Conservation (phyloP, 2,888 invertebrate species). For the Saturnia japonica region DNA sequence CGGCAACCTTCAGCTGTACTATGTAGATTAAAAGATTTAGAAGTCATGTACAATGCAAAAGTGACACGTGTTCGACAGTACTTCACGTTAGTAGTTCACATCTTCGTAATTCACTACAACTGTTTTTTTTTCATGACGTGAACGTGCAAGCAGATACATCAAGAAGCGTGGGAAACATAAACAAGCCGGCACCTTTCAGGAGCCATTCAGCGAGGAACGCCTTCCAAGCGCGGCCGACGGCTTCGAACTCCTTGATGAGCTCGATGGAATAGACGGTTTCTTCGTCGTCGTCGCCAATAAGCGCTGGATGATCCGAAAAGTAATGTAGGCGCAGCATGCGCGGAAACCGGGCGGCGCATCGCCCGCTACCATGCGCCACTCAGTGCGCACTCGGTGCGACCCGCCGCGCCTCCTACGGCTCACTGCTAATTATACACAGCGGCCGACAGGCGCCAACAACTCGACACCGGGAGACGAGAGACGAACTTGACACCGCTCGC, state of each 20-base stretch:
- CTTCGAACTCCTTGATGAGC: conserved; percentile 94
- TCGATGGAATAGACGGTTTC: conserved; percentile 88
- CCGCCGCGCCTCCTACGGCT: conserved; percentile 78
- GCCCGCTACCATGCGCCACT: conserved; percentile 57
- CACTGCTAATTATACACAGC: conserved; percentile 75
- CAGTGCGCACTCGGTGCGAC: conserved; percentile 74
- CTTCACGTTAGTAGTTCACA: not conserved
- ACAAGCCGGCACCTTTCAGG: conserved; percentile 72
- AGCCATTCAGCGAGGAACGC: conserved; percentile 88
- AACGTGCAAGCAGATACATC: conserved; percentile 43
- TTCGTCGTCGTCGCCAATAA: conserved; percentile 83
- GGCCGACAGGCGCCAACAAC: conserved; percentile 41
- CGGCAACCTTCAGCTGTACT: not conserved
- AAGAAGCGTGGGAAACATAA: conserved; percentile 55
- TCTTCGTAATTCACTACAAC: conserved; percentile 32
- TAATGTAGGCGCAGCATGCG: conserved; percentile 92
- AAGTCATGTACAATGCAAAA: not conserved
- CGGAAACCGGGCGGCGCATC: conserved; percentile 76
- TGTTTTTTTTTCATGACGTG: conserved; percentile 35
- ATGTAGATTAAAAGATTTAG: not conserved
- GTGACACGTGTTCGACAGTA: not conserved
- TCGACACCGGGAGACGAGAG: conserved; percentile 36
- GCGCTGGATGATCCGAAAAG: conserved; percentile 89
- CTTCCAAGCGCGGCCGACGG: conserved; percentile 89
- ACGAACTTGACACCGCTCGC: conserved; percentile 41